These are phyloP conservation scores for Hypomecis punctinalis DNA, from an alignment of 2,888 invertebrate genomes.

Conservation along the genomic window DNA sequence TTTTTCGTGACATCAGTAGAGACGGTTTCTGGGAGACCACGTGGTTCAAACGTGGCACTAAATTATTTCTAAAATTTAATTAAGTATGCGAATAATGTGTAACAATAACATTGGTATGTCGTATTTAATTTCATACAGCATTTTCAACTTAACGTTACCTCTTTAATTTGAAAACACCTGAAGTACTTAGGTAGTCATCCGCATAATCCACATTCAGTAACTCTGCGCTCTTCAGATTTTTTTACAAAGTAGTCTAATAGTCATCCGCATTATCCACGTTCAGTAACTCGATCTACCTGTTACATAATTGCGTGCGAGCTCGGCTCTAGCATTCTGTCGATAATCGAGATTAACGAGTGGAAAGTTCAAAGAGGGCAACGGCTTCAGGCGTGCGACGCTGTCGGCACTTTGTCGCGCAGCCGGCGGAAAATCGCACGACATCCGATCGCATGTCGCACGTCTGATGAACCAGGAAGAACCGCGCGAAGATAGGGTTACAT, in stretches of 20 bases:
- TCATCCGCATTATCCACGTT: constrained; percentile 13
- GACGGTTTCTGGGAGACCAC: no score
- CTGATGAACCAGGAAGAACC: constrained; percentile 63
- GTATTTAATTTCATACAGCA: no score
- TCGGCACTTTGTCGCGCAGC: constrained; percentile 69
- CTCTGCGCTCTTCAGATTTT: no score
- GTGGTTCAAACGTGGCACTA: no score
- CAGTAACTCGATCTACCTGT: constrained; percentile 59
- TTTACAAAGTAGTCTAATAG: not conserved
- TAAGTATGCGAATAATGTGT: no score
- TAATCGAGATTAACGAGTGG: constrained; percentile 79
- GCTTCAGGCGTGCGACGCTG: constrained; percentile 57
- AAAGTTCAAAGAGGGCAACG: constrained; percentile 79
- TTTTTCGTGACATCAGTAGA: no score
- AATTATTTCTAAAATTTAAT: no score
- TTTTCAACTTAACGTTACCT: no score
- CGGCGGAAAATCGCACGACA: constrained; percentile 73
- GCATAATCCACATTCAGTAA: constrained; percentile 36
- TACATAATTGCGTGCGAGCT: constrained; percentile 58
- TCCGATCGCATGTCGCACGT: constrained; percentile 55
- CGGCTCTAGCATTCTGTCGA: constrained; percentile 66
- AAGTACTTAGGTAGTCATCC: no score
- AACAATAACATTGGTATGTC: no score
- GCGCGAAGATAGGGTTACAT: constrained; percentile 26
- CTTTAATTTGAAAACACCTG: no score